Evolutionary conservation across 2,888 invertebrate species (phyloP), one percentile per base, ranked within the genome.

Genomic region (Thereva nobilitata): DNA sequence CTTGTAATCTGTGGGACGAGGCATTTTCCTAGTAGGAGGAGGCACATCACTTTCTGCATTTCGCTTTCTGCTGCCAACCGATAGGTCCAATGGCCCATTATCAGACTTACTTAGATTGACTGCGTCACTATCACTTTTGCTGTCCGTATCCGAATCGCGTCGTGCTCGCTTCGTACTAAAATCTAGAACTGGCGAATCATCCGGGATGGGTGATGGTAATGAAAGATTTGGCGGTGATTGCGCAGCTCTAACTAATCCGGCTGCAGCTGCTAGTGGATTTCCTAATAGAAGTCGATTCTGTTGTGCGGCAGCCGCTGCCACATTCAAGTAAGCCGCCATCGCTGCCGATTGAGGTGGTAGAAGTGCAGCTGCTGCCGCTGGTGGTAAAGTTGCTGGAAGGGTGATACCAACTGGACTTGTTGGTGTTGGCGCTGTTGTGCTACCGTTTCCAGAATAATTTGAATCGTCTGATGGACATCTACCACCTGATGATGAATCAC

Each of bases 311-410:
- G 87, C 87, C 12, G 88, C 88, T 4, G 88, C 88, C 4, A 89
- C 89, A 68, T 88, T 88, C 66, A 91, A 84, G 78, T 91, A 91
- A 5, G 91, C 92, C 35, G 91, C 91, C 83, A 92, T 90, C 3
- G 91, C 91, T 3, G 91, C 91, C 4, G 91, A 90, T 79, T 91
- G 91, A 40, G 90, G 89, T 23, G 91, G 91, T 73, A 91, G 78
- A 23, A 90, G 83, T 9, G 87, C 85, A 37, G 86, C 86, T 35
- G 85, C 84, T 12, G 85, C 84, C 7, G 87, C 86, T 37, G 88
- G 86, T 45, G 89, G 89, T 73, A 90, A 82, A 2, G 90, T 87
- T 5, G 89, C 87, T 0, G 88, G 86, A 71, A 86, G 77, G 47
- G 87, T 84, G 68, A 90, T 84, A 44, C 88, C 88, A 52, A 88